A percentile compares a stretch with the other conserved stretches of the same genome.
phyloP scores from a whole-genome alignment of 2,888 invertebrate species.

The Epinotia demarniana region DNA sequence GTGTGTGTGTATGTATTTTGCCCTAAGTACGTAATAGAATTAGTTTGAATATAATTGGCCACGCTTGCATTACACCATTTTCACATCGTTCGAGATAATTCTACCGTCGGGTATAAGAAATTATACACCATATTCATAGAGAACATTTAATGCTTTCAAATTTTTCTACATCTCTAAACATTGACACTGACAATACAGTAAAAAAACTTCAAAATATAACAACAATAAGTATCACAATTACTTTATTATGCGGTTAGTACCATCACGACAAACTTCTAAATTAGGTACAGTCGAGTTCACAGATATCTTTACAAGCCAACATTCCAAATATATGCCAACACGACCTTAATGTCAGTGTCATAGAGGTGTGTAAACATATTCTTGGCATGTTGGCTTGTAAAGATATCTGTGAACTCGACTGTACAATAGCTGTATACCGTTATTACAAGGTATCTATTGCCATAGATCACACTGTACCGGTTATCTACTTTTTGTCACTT shows the following conservation, averaged over 20 bases:
- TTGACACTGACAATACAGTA: background rate
- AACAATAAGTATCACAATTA: slow-evolving; percentile 23
- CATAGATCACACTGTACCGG: background rate
- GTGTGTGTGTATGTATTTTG: slow-evolving; percentile 17
- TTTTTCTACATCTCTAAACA: slow-evolving; percentile 10
- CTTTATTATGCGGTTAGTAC: slow-evolving; percentile 26
- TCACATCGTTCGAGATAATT: background rate
- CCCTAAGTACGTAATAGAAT: background rate
- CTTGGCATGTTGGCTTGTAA: no score
- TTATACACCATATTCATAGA: slow-evolving; percentile 18
- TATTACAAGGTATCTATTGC: background rate
- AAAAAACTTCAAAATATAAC: slow-evolving; percentile 7
- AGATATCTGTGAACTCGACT: no score
- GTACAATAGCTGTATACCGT: background rate
- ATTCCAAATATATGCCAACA: no score
- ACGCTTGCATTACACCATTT: slow-evolving; percentile 18
- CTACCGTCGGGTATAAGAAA: slow-evolving; percentile 11
- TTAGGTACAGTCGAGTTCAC: no score
- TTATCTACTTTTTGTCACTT: background rate
- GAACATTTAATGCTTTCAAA: slow-evolving; percentile 35
- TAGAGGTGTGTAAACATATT: no score
- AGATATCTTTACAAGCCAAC: no score
- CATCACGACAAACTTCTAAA: background rate
- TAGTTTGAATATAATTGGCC: background rate
- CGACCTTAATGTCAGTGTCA: no score